Base-by-base conservation (phyloP, 2,113 vertebrate species). In the Mesitornis unicolor region DNA sequence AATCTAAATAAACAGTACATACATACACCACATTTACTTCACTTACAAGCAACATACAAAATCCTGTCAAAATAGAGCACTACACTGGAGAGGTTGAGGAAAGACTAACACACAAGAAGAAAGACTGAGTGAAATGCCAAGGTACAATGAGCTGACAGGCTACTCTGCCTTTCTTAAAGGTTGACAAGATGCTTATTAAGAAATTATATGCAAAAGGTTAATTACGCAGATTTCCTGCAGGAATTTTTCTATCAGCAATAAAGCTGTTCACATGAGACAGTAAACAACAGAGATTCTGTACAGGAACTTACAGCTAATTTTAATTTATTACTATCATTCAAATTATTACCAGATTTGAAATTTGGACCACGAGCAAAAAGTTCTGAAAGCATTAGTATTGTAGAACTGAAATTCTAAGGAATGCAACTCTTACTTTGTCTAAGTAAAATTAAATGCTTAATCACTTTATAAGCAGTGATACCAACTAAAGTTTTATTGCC, bases 1-100 rank as follows among this genome's bases (percentile, higher is more conserved):
- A 97, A 99, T 99, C 99, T 99, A 97, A 94, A 85, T 22, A 60
- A 74, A 93, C 3, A 89, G 21, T 2, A 71, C 13, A 71, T 4
- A 40, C 11, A 60, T 1, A 47, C 7, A 64, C 18, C 13, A 7
- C 3, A 13, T 61, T 75, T 67, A 51, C 9, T 42, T 7, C 68
- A 47, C 14, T 69, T 75, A 17, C 1, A 70, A 26, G 17, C 57
- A 85, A n/a, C 31, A 60, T 4, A 42, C 2, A 81, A 77, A 78
- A 22, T 6, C 36, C 71, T 24, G 3, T 45, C 45, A 53, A 64
- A 89, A 80, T 4, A 48, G 9, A 91, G 28, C 7, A 63, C 54
- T 42, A 35, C 26, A 38, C 2, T 36, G 24, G 17, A 53, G 47
- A 79, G 40, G 17, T 0, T 65, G 33, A 10, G 36, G 9, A 38